Conservation (phyloP, 2,888 invertebrate species). For the Perithous albicinctus region DNA sequence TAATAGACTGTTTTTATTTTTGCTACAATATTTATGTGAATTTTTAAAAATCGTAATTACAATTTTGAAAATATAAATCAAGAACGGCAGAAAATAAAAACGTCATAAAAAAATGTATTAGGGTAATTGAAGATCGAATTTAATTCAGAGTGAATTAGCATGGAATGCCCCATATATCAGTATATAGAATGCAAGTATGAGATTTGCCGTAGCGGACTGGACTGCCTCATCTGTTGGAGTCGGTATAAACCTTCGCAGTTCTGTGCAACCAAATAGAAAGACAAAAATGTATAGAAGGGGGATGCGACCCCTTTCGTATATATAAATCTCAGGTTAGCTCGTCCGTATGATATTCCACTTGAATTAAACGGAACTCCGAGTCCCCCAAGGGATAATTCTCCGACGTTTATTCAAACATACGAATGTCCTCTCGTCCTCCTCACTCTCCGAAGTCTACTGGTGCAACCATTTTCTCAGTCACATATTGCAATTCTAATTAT, state of each 20-base stretch:
- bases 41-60: no score
- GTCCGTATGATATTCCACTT: not conserved
- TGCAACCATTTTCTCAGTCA: not conserved
- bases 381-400: constrained; percentile 16
- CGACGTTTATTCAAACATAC: constrained; percentile 15
- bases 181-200: constrained; percentile 1
- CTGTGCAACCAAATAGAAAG: not conserved
- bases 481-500: constrained; percentile 34
- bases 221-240: not conserved
- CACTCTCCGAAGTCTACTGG: no score
- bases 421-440: not conserved
- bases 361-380: constrained; percentile 10
- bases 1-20: no score
- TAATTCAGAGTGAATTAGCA: no score
- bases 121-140: no score
- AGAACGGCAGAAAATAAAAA: no score
- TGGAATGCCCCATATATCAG: not conserved
- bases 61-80: no score
- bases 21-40: no score
- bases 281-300: not conserved
- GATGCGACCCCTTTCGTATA: constrained; percentile 11
- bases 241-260: constrained; percentile 24
- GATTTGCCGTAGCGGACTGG: constrained; percentile 27
- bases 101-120: no score
- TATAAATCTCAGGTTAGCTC: constrained; percentile 9